Conservation (phyloP, 2,113 vertebrate species). For the Proterorhinus semilunaris region DNA sequence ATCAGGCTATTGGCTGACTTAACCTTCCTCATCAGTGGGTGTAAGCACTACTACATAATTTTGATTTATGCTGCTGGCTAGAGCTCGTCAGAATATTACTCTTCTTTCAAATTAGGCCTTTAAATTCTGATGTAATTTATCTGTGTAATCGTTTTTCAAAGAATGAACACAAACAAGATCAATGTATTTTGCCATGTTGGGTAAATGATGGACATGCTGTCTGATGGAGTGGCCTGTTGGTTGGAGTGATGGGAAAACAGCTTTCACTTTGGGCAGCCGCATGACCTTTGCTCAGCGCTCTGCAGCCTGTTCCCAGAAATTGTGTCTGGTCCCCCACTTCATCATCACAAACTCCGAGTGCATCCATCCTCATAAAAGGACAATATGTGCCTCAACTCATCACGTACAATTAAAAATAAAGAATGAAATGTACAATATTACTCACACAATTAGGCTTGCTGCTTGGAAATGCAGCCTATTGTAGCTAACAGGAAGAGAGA, state of each 20-base stretch:
- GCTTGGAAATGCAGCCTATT: constrained; percentile 67
- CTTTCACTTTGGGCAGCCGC: constrained; percentile 51
- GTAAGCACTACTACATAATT: neutral
- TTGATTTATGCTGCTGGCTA: neutral
- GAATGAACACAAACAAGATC: constrained; percentile 45
- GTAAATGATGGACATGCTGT: constrained; percentile 55
- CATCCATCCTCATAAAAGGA: constrained; percentile 68
- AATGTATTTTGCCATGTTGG: constrained; percentile 46
- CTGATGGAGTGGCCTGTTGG: constrained; percentile 48
- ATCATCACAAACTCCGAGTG: constrained; percentile 47
- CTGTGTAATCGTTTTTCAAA: constrained; percentile 45
- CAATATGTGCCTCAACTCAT: constrained; percentile 44
- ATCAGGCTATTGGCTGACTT: neutral
- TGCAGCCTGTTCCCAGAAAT: constrained; percentile 63
- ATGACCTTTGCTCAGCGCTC: constrained; percentile 61
- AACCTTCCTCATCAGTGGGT: neutral
- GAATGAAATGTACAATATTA: constrained; percentile 37
- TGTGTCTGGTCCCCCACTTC: constrained; percentile 42
- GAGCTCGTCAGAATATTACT: constrained; percentile 23
- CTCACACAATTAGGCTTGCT: constrained; percentile 64
- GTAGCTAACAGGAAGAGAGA: constrained; percentile 68
- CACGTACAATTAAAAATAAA: constrained; percentile 51
- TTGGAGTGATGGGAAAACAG: constrained; percentile 58
- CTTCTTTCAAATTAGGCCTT: constrained; percentile 56
- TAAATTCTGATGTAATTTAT: constrained; percentile 54